Evolutionary conservation across 2,113 vertebrate genomes (phyloP), one percentile per base, ranked within the genome.

Genomic region (Neogale vison): DNA sequence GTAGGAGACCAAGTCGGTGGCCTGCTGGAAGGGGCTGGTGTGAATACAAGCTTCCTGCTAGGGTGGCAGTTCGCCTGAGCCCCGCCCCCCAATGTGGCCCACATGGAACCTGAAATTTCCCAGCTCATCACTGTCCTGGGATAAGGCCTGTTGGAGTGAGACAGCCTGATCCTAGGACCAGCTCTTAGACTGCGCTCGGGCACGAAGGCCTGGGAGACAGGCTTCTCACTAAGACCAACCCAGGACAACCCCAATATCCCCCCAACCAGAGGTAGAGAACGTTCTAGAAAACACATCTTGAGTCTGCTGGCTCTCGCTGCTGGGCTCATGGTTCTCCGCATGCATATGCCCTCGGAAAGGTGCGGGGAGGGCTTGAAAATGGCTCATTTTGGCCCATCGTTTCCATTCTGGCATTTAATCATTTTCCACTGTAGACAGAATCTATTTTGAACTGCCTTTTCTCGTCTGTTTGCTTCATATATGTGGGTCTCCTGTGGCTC

Each of bases 371-470:
- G 67, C 42, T 80, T 6, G 14, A 31, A 72, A 81, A n/a, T 10
- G 59, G 77, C 77, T 79, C 74, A 0, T 13, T 72, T 55, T 6
- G 34, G 61, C 52, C 67, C 9, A 4, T 59, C 76, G 74, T 79
- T 84, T 83, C 45, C 55, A 13, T 76, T 81, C 76, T 96, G 96
- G 96, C 36, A 26, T 18, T 11, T 52, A 81, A 65, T 71, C 63
- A 31, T 36, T 61, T 69, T 88, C 79, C 86, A 76, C 77, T 11
- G 1, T 26, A 93, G 94, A 93, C 69, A 61, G 82, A 81, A 69
- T 88, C 96, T 98, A 95, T 98, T 98, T 95, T 93, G 86, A 88
- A 90, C 74, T 12, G 47, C 76, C 10, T 79, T 83, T 86, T 88
- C 88, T 13, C 2, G 55, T 88, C 96, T 86, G 12, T 57, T 91